Base-by-base conservation (phyloP, 2,888 invertebrate species). In the Rhagonycha fulva region DNA sequence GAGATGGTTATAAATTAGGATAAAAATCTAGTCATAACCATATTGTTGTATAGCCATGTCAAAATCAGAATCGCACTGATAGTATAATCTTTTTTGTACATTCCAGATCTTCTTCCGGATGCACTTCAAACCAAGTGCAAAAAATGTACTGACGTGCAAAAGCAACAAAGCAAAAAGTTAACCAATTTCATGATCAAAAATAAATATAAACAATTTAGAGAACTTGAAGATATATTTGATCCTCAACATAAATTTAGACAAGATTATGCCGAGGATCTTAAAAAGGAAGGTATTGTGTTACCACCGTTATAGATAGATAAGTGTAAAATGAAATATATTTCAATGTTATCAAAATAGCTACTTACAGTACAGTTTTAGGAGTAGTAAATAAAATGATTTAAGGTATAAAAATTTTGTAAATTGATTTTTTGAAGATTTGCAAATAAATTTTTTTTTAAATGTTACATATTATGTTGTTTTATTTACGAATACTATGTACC, bases 111-210 rank as follows among this genome's bases (percentile, higher is more conserved):
- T 1, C 88, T 95, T 2, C 94, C 94, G 0, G 95, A 95, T 79
- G 94, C 95, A 0, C 86, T 94, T 66, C 87, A 90, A 78, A 91
- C 90, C 4, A 92, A 92, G 69, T 94, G 94, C 85, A 82, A 84
- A 72, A 93, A 93, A 84, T 95, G 94, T 85, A 93, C 91, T 28
- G 91, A 92, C 47, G 89, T 89, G 28, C 94, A 94, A 84, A 91
- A 89, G 83, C 84, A 87, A 4, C 92, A 91, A 63, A 90, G 92
- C 66, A 91, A 92, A 81, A 92, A 89, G 79, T 91, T 94, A 10
- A 90, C 94, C 30, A 89, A 91, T 19, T 91, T 89, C 82, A 88
- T 95, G 78, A 91, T 94, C 80, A 90, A 93, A 79, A 89, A 93
- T 70, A 92, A 93, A 82, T 88, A 89, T 0, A 89, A 89, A 0